phyloP scores from a whole-genome alignment of 1,140 invertebrate species.

The Aphaenogaster floridana region DNA sequence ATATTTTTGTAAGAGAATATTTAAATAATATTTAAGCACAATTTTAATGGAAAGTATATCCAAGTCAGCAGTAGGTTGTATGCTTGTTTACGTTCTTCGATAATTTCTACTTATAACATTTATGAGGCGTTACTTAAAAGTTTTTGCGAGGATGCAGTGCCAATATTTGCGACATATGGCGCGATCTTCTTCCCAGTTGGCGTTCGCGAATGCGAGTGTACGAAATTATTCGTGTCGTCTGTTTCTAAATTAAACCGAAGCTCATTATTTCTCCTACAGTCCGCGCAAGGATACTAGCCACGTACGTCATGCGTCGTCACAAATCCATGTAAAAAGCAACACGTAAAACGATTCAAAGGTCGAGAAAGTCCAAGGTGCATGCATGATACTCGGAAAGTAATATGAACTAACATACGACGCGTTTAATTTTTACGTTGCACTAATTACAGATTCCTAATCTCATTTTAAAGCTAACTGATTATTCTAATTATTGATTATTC shows the following conservation, averaged over 20 bases:
- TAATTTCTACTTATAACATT: constrained; percentile 21
- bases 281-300: neutral
- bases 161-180: constrained; percentile 46
- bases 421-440: neutral
- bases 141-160: neutral
- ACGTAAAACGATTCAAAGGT: constrained; percentile 53
- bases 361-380: constrained; percentile 45
- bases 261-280: neutral
- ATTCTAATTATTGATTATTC: constrained; percentile 4
- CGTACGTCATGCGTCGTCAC: constrained; percentile 29
- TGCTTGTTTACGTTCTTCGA: neutral
- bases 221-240: constrained; percentile 48
- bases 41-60: neutral
- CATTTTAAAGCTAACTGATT: neutral
- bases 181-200: constrained; percentile 36
- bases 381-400: constrained; percentile 1
- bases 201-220: constrained; percentile 4
- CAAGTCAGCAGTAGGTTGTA: neutral
- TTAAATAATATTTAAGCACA: neutral
- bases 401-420: neutral
- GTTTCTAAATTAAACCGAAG: constrained; percentile 43
- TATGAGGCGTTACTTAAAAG: neutral
- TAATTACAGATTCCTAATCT: constrained; percentile 16
- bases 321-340: constrained; percentile 47
- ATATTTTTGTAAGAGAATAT: constrained; percentile 1